Evolutionary conservation across 35 echinoderm and acorn worm species (phyloP).

Genomic region (Holothuria glaberrima): DNA sequence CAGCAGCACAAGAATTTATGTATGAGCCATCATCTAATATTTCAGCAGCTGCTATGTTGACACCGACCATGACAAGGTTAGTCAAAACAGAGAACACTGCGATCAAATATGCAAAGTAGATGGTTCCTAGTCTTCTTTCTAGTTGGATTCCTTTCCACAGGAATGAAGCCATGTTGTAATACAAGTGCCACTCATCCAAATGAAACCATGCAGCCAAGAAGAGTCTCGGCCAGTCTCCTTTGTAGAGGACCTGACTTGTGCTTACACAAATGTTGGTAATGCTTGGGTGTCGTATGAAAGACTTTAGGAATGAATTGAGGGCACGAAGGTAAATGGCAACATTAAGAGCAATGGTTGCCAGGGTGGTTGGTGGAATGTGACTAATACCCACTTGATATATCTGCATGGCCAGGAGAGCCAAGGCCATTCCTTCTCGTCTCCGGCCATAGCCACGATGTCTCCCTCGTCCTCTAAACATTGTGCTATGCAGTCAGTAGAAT

Average conservation of each 20-base stretch:
- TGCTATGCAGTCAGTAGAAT: too few species aligned
- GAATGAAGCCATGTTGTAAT: conserved; percentile 96
- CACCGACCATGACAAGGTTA: conserved; percentile 76
- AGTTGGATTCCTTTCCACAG: conserved; percentile 87
- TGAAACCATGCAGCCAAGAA: conserved; percentile 95
- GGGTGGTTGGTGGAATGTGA: conserved; percentile 74
- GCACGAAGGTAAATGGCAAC: conserved; percentile 75
- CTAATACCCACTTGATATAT: conserved; percentile 77
- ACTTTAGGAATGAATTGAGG: conserved; percentile 70
- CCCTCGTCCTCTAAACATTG: conserved; percentile 60
- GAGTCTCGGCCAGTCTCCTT: conserved; percentile 85
- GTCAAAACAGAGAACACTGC: conserved; percentile 82
- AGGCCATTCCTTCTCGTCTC: conserved; percentile 68
- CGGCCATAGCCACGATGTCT: conserved; percentile 25
- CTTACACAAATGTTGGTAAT: conserved; percentile 88
- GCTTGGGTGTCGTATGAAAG: conserved; percentile 44
- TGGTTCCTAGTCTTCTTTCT: conserved; percentile 76
- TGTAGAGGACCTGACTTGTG: conserved; percentile 75
- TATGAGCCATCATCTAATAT: conserved; percentile 76
- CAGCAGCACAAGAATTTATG: conserved; percentile 80
- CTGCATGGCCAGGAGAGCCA: conserved; percentile 72
- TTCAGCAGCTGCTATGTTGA: conserved; percentile 85
- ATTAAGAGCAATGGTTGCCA: conserved; percentile 77
- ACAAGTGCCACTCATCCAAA: conserved; percentile 91
- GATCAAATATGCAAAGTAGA: conserved; percentile 91